Evolutionary conservation across 2,888 invertebrate genomes (phyloP), one percentile per base, ranked within the genome.

Genomic region (Clistopyga incitator): DNA sequence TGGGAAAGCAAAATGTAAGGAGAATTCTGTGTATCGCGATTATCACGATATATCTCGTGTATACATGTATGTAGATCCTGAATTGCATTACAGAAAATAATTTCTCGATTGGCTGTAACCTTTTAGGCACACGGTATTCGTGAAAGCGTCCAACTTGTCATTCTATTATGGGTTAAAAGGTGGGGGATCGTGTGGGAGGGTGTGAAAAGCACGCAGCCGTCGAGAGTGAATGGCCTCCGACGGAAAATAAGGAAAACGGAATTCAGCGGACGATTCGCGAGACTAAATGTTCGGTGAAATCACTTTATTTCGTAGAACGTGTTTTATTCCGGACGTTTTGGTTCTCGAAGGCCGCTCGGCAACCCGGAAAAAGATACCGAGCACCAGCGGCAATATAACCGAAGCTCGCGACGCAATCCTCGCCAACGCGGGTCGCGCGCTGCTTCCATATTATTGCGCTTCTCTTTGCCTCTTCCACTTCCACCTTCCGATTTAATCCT

Each of bases 321-420:
- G 81, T 86, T 88, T 88, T 78, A 87, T 87, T 88, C 85, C 87
- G 61, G 59, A 61, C 86, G 78, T 86, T 88, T 88, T 86, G 81
- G 83, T 82, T 45, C 68, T 38, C 78, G 76, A 70, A 45, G 38
- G 68, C 29, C 23, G n/a, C n/a, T 23, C 38, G 20, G 56, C 38
- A n/a, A 45, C 45, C 20, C 45, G 61, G 50, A 78, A 78, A 34
- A 20, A 29, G 70, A 78, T 15, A 25, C 15, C 67, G 50, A 23
- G 45, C 25, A 67, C 8, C 42, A 23, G 6, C 76, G 42, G 50
- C 29, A 23, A n/a, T 52, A n/a, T 52, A 47, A 25, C n/a, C 23
- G 71, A 47, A 67, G 34, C 68, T 77, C 29, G 6, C 38, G 29
- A 59, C 10, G 29, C 45, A 59, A 77, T 68, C 3, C 38, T 56